Percentiles rank a stretch among this genome's conserved stretches.
These are phyloP conservation scores for Megalops atlanticus DNA, from an alignment of 2,113 vertebrate genomes.

Conservation along the genomic window DNA sequence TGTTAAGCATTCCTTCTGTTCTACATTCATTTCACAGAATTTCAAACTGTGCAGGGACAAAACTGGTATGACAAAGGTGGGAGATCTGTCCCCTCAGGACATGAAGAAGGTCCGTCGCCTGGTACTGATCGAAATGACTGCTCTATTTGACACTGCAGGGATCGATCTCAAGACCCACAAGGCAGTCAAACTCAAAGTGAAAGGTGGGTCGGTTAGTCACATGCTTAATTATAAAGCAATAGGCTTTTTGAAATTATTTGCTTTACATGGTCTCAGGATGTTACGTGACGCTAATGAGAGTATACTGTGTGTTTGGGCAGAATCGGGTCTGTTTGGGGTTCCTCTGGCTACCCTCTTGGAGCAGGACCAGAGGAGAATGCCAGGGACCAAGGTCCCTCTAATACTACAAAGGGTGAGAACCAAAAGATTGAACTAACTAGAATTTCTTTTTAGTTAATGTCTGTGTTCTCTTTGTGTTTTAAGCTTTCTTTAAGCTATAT, in stretches of 20 bases:
- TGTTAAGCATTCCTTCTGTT: background rate
- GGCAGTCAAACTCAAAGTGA: constrained; percentile 85
- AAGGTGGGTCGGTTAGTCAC: constrained; percentile 72
- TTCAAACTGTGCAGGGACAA: constrained; percentile 87
- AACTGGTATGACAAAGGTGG: constrained; percentile 89
- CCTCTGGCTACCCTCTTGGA: constrained; percentile 84
- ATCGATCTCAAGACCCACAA: constrained; percentile 89
- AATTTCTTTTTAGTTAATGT: background rate
- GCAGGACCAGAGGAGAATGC: constrained; percentile 84
- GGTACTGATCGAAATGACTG: constrained; percentile 89
- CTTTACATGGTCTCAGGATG: background rate
- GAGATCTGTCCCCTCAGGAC: constrained; percentile 87
- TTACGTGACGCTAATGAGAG: background rate
- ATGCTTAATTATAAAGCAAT: background rate
- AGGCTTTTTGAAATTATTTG: background rate
- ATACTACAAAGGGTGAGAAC: constrained; percentile 86
- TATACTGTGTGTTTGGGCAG: constrained; percentile 64
- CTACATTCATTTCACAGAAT: constrained; percentile 68
- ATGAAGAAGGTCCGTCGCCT: constrained; percentile 91
- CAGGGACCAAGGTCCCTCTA: constrained; percentile 85
- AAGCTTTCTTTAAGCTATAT: background rate
- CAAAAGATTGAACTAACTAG: background rate
- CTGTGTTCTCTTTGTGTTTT: background rate
- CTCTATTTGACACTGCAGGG: constrained; percentile 84
- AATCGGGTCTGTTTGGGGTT: constrained; percentile 87